Evolutionary conservation across 1,140 invertebrate species (phyloP).

Genomic region (Diachasma alloeum): DNA sequence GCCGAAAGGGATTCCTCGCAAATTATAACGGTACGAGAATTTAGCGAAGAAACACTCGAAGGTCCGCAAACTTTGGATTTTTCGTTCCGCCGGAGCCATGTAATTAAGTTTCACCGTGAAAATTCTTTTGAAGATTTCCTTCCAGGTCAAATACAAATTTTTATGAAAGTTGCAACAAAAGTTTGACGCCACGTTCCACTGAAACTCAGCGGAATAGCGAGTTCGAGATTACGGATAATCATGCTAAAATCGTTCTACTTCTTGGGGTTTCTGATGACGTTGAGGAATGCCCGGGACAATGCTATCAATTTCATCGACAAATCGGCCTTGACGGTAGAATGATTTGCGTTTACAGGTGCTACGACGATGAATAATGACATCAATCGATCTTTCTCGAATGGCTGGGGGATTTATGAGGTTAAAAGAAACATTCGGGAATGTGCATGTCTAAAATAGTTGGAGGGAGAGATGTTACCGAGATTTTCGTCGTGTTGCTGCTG

Average conservation of each 20-base stretch:
- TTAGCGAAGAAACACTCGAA: not conserved
- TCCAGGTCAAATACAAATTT: too few relatives aligned
- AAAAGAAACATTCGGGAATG: not conserved
- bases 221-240: too few relatives aligned
- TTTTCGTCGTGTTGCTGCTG: not conserved
- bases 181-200: too few relatives aligned
- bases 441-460: not conserved
- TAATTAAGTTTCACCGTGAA: not conserved
- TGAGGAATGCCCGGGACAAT: not conserved
- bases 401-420: not conserved
- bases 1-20: not conserved
- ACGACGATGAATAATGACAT: constrained; percentile 9
- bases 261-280: not conserved
- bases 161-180: too few relatives aligned
- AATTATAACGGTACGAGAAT: not conserved
- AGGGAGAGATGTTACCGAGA: not conserved
- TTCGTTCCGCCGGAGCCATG: not conserved
- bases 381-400: constrained; percentile 1
- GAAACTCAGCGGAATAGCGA: too few relatives aligned
- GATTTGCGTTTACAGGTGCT: constrained; percentile 9
- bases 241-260: too few relatives aligned
- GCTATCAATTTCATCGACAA: not conserved
- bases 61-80: not conserved
- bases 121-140: not conserved
- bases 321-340: not conserved